Evolutionary conservation across 2,797 vertebrate genomes (phyloP).

Genomic region (Sebastes hubbsi): DNA sequence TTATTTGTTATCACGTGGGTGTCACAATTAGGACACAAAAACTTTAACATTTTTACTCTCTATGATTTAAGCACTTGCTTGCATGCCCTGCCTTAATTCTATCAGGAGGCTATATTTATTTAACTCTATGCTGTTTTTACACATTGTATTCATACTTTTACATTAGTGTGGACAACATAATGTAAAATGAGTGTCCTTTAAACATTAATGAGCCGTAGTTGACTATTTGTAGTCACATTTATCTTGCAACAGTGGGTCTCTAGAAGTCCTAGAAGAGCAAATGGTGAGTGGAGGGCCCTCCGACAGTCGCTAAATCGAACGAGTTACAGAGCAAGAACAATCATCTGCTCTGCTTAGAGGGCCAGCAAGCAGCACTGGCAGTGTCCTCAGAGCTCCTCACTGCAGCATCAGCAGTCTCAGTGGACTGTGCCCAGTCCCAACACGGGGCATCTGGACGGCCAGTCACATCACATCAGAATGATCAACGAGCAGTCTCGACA

Average conservation of each 20-base stretch:
- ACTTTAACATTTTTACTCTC: not conserved
- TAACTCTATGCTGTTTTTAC: not conserved
- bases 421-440: constrained; percentile 45
- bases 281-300: constrained; percentile 41
- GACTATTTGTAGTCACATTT: constrained; percentile 28
- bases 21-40: constrained; percentile 47
- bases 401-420: constrained; percentile 59
- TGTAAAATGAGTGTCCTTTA: constrained; percentile 1
- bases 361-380: constrained; percentile 34
- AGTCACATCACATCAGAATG: constrained; percentile 39
- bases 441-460: constrained; percentile 48
- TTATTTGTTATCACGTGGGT: constrained; percentile 36
- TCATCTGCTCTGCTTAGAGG: constrained; percentile 54
- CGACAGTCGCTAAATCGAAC: constrained; percentile 50
- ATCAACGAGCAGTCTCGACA: constrained; percentile 20
- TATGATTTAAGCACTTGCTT: not conserved
- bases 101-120: not conserved
- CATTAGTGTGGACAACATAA: not conserved
- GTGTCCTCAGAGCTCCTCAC: constrained; percentile 37
- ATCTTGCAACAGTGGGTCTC: constrained; percentile 18
- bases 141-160: not conserved
- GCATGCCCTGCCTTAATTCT: not conserved
- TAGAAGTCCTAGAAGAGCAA: constrained; percentile 45
- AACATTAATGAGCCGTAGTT: constrained; percentile 12
- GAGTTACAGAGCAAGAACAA: constrained; percentile 56